Evolutionary conservation across 2,797 vertebrate genomes (phyloP).

Genomic region (Acropternis orthonyx): DNA sequence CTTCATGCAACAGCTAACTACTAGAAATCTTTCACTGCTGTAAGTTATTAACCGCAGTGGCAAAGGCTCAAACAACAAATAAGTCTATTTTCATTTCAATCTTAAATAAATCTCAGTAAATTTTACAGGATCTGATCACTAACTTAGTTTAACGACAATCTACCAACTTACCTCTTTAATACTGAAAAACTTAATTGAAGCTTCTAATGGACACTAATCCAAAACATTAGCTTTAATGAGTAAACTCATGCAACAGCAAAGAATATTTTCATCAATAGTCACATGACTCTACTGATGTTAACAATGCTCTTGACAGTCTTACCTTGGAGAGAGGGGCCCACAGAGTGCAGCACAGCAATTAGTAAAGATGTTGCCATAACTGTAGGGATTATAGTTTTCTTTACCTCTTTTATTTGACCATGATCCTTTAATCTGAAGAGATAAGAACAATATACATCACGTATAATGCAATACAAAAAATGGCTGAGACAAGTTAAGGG

Average conservation of each 20-base stretch:
- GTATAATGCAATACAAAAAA: neutral
- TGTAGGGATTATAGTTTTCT: constrained; percentile 98
- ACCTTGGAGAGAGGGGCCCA: constrained; percentile 96
- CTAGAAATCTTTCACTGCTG: neutral
- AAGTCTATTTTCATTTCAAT: neutral
- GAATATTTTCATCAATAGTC: neutral
- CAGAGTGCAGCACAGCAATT: constrained; percentile 96
- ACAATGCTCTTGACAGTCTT: constrained; percentile 26
- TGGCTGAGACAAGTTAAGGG: neutral
- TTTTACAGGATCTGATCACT: neutral
- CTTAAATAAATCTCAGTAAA: neutral
- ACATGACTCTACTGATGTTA: neutral
- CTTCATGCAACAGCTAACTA: neutral
- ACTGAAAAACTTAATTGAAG: neutral
- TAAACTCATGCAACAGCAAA: neutral
- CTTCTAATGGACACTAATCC: neutral
- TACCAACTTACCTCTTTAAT: neutral
- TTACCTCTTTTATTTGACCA: constrained; percentile 99
- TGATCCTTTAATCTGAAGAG: constrained; percentile 94
- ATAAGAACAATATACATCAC: constrained; percentile 32
- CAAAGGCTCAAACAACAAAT: neutral
- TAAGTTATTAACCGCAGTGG: neutral
- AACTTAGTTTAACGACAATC: neutral
- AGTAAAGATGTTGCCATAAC: constrained; percentile 93
- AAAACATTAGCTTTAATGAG: neutral